Conservation (phyloP, 2,113 vertebrate species). For the Archilochus colubris region DNA sequence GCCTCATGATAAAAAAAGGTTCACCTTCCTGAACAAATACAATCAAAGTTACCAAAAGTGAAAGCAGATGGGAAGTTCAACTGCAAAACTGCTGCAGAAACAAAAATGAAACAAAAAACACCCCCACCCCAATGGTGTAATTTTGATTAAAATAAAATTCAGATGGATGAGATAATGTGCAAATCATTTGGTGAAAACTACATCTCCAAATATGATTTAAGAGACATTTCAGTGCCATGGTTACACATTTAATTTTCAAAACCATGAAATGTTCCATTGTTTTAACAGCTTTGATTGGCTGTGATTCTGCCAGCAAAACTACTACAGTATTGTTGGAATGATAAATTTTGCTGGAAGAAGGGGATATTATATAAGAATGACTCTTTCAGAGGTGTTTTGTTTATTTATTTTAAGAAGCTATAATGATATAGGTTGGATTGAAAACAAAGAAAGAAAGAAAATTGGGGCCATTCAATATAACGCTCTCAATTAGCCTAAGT, state of each 20-base stretch:
- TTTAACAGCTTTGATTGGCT: constrained; percentile 58
- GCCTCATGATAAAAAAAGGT: constrained; percentile 10
- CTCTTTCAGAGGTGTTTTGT: neutral
- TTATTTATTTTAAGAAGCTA: constrained; percentile 40
- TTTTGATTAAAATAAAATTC: constrained; percentile 60
- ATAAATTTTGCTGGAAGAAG: constrained; percentile 45
- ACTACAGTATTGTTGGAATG: constrained; percentile 59
- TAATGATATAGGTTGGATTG: constrained; percentile 14
- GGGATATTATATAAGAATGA: constrained; percentile 48
- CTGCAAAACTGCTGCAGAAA: constrained; percentile 57
- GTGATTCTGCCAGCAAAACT: constrained; percentile 50
- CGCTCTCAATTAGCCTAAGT: constrained; percentile 6
- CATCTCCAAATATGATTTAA: constrained; percentile 60
- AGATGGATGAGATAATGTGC: constrained; percentile 66
- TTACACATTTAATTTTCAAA: constrained; percentile 65
- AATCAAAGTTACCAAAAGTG: constrained; percentile 28
- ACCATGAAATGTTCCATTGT: constrained; percentile 64
- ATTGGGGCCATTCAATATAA: constrained; percentile 13
- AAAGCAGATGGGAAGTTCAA: constrained; percentile 54
- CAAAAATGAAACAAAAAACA: neutral
- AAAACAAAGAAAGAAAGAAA: constrained; percentile 47
- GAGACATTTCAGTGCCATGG: constrained; percentile 57
- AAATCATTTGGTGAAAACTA: constrained; percentile 65
- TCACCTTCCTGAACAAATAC: constrained; percentile 24
- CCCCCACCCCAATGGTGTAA: neutral